These are phyloP conservation scores for Ectropis grisescens DNA, from an alignment of 1,140 invertebrate species.

Conservation along the genomic window DNA sequence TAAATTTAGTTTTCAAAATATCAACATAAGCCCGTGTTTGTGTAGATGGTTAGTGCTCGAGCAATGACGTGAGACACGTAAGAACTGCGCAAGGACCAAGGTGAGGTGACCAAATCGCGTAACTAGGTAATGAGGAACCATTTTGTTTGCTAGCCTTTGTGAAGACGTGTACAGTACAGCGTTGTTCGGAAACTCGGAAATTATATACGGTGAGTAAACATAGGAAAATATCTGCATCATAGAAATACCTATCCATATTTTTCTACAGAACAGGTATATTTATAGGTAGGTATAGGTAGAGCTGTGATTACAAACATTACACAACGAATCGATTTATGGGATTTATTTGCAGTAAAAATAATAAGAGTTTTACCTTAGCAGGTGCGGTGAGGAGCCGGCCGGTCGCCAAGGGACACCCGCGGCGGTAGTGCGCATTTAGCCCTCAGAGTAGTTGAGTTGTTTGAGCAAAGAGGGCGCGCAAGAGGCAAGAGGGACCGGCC, in stretches of 20 bases:
- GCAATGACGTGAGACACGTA: slow-evolving; percentile 31
- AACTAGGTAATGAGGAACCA: slow-evolving; percentile 6
- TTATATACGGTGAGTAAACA: too few species aligned
- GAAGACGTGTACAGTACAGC: too few species aligned
- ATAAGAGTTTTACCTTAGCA: slow-evolving; percentile 18
- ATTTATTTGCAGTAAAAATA: too few species aligned
- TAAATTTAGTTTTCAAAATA: too few species aligned
- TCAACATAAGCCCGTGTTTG: slow-evolving; percentile 29
- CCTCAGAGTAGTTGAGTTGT: slow-evolving; percentile 18
- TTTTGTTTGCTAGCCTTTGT: too few species aligned
- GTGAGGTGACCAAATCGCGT: slow-evolving; percentile 30
- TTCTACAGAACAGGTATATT: slow-evolving; percentile 4
- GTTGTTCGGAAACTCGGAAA: too few species aligned
- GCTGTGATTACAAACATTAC: slow-evolving; percentile 42
- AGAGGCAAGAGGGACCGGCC: slow-evolving; percentile 28
- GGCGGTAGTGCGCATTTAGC: slow-evolving; percentile 44
- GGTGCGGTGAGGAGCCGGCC: background rate
- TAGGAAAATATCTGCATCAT: too few species aligned
- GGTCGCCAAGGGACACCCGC: slow-evolving; percentile 30
- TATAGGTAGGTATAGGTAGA: slow-evolving; percentile 9
- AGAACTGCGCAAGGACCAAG: slow-evolving; percentile 12
- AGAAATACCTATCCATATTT: too few species aligned
- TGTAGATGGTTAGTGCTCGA: slow-evolving; percentile 32
- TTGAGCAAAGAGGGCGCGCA: slow-evolving; percentile 47
- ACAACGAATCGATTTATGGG: slow-evolving; percentile 20